A percentile compares a stretch with the other conserved stretches of the same genome.
phyloP scores from a whole-genome alignment of 2,113 vertebrate genomes.

The Forbesichthys agassizii region DNA sequence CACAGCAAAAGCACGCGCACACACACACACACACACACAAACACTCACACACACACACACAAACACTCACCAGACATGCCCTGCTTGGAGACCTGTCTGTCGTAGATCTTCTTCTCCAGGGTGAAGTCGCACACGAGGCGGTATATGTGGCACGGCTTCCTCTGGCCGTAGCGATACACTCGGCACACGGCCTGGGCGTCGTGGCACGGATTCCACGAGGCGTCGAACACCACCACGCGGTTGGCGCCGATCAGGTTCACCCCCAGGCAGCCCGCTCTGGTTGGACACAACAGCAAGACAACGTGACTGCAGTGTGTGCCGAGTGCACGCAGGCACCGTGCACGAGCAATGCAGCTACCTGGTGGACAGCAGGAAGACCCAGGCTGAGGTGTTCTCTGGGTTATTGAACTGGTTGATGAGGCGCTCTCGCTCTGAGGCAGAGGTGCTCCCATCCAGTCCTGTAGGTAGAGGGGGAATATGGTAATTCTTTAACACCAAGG shows the following conservation, averaged over 20 bases:
- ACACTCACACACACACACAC: background rate
- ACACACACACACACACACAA: background rate
- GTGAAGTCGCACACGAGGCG: constrained; percentile 96
- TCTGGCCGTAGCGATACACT: constrained; percentile 96
- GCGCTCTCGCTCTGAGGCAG: constrained; percentile 92
- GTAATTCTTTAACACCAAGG: no score
- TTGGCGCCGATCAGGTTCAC: constrained; percentile 98
- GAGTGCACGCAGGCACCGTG: background rate
- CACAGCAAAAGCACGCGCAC: background rate
- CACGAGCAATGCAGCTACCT: constrained; percentile 66
- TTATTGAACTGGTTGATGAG: constrained; percentile 99
- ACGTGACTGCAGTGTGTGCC: background rate
- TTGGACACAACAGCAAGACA: constrained; percentile 8
- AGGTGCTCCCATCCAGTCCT: constrained; percentile 97
- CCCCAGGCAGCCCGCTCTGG: constrained; percentile 94
- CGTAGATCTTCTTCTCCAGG: constrained; percentile 98
- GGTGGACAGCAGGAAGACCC: constrained; percentile 95
- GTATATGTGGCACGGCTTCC: constrained; percentile 95
- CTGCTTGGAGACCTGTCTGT: constrained; percentile 98
- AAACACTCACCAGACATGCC: constrained; percentile 91
- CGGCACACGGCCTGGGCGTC: constrained; percentile 97
- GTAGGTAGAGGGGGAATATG: constrained; percentile 4
- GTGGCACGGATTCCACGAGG: constrained; percentile 98
- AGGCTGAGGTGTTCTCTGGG: constrained; percentile 84
- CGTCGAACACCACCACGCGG: constrained; percentile 96